phyloP scores from a whole-genome alignment of 2,888 invertebrate genomes.

The Pyrgus malvae region DNA sequence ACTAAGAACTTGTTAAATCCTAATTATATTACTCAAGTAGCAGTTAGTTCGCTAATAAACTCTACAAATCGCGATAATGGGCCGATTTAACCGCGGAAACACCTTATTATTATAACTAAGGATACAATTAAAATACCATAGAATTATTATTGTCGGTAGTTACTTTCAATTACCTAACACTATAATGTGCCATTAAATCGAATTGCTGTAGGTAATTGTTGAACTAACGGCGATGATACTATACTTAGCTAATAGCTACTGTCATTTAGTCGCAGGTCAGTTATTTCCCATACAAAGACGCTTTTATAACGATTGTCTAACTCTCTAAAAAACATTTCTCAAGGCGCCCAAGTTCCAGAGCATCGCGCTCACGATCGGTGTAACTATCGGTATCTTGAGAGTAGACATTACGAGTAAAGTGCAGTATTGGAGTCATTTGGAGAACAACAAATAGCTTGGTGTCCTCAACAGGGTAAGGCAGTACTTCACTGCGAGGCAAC shows the following conservation, averaged over 20 bases:
- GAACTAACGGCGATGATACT: background rate
- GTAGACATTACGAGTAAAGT: no score
- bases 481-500: no score
- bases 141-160: constrained; percentile 8
- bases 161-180: constrained; percentile 11
- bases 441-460: no score
- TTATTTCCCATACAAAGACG: no score
- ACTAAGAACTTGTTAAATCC: background rate
- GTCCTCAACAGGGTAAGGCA: no score
- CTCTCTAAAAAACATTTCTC: no score
- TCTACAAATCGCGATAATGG: background rate
- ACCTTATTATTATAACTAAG: constrained; percentile 4
- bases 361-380: no score
- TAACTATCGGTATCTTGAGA: no score
- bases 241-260: background rate
- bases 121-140: constrained; percentile 10
- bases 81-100: constrained; percentile 9
- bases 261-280: no score
- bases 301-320: no score
- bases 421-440: no score
- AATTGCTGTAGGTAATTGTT: background rate
- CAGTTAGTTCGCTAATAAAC: background rate
- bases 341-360: no score
- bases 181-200: constrained; percentile 11
- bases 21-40: background rate